phyloP scores from a whole-genome alignment of 2,888 invertebrate species.

The Auanema sp. region DNA sequence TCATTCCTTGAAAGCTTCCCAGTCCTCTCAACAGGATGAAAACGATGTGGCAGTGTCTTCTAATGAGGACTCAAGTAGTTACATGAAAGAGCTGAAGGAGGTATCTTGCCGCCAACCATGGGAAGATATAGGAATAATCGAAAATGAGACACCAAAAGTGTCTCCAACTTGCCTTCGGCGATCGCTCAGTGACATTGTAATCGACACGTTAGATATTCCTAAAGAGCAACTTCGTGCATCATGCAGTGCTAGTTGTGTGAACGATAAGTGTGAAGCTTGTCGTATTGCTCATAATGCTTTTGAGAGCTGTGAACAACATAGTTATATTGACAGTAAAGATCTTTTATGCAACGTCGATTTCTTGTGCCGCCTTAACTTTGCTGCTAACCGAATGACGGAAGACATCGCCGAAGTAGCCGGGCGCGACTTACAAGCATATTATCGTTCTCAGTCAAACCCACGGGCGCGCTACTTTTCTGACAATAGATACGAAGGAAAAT shows the following conservation, averaged over 20 bases:
- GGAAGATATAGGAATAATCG: not conserved
- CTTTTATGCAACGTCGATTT: constrained; percentile 55
- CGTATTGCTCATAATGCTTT: constrained; percentile 32
- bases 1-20: constrained; percentile 28
- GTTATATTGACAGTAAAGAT: constrained; percentile 36
- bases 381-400: constrained; percentile 58
- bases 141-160: not conserved
- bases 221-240: constrained; percentile 9
- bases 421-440: constrained; percentile 38
- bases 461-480: constrained; percentile 59
- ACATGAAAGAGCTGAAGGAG: no score
- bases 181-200: constrained; percentile 10
- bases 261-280: constrained; percentile 13
- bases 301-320: constrained; percentile 47
- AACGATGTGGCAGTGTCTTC: not conserved
- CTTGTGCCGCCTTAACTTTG: constrained; percentile 58
- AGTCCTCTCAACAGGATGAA: constrained; percentile 24
- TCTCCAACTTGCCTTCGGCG: not conserved
- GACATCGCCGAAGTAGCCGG: constrained; percentile 57
- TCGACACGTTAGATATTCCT: not conserved
- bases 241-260: constrained; percentile 13
- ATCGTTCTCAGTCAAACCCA: constrained; percentile 47
- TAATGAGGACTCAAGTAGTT: no score
- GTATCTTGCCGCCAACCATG: no score
- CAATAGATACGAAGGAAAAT: constrained; percentile 3